Conservation (phyloP, 1,140 invertebrate species). For the Eupristina koningsbergeri region DNA sequence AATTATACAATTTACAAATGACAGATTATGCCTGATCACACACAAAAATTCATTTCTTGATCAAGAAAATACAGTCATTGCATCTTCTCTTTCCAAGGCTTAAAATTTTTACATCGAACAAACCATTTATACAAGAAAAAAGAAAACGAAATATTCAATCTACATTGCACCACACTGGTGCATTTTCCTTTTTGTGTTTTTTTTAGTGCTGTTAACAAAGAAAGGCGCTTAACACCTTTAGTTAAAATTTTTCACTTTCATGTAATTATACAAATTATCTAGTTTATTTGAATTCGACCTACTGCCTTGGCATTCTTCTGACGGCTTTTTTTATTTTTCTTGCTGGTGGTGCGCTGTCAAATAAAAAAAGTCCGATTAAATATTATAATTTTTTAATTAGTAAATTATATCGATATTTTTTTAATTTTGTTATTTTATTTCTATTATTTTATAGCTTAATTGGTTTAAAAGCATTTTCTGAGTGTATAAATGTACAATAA, state of each 20-base stretch:
- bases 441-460: no score
- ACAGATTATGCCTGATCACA: conserved; percentile 53
- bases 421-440: not conserved
- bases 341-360: conserved; percentile 57
- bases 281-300: not conserved
- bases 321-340: conserved; percentile 70
- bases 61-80: conserved; percentile 10
- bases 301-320: conserved; percentile 63
- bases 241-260: conserved; percentile 30
- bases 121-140: conserved; percentile 33
- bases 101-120: conserved; percentile 17
- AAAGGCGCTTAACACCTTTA: conserved; percentile 2
- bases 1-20: conserved; percentile 70
- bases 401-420: not conserved
- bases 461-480: no score
- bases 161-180: not conserved
- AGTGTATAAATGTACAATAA: no score
- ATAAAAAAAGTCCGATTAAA: not conserved
- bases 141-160: conserved; percentile 14
- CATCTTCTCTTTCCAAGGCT: not conserved
- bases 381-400: not conserved
- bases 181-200: conserved; percentile 32
- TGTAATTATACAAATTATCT: not conserved
- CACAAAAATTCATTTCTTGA: conserved; percentile 32
- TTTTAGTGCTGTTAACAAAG: not conserved